Conservation (phyloP, 2,797 vertebrate genomes). For the Cossypha heuglini region DNA sequence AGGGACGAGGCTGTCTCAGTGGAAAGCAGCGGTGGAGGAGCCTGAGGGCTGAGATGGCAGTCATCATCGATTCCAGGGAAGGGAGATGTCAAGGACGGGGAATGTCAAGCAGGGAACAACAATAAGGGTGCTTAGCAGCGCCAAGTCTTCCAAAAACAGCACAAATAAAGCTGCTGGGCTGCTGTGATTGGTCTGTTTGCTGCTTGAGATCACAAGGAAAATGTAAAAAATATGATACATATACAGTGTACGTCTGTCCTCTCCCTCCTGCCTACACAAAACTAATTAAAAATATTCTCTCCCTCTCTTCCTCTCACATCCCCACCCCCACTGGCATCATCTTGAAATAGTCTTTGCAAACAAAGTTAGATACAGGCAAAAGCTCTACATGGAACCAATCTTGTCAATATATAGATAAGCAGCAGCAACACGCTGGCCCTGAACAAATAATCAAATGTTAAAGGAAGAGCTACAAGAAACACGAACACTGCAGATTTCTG, state of each 20-base stretch:
- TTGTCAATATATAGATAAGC: conserved; percentile 31
- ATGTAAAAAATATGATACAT: background rate
- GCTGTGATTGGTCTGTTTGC: conserved; percentile 29
- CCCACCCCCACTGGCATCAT: background rate
- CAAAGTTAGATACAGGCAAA: conserved; percentile 22
- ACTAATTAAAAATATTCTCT: conserved; percentile 52
- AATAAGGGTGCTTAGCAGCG: background rate
- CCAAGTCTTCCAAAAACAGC: conserved; percentile 3
- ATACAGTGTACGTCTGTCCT: background rate
- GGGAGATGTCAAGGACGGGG: conserved; percentile 40
- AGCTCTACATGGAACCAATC: background rate
- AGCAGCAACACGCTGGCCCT: background rate
- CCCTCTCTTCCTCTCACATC: background rate
- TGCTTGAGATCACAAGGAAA: conserved; percentile 40
- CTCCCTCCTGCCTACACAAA: conserved; percentile 25
- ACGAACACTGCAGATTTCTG: background rate
- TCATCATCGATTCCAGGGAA: conserved; percentile 12
- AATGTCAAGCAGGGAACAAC: conserved; percentile 56
- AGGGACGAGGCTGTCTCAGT: background rate
- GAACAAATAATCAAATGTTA: background rate
- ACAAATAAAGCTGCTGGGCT: conserved; percentile 6
- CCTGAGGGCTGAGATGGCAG: conserved; percentile 12
- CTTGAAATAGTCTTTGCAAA: conserved; percentile 53
- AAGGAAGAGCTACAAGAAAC: background rate
- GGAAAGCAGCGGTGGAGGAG: conserved; percentile 7